These are phyloP conservation scores for Frankliniella fusca DNA, from an alignment of 2,888 invertebrate species.

Conservation along the genomic window DNA sequence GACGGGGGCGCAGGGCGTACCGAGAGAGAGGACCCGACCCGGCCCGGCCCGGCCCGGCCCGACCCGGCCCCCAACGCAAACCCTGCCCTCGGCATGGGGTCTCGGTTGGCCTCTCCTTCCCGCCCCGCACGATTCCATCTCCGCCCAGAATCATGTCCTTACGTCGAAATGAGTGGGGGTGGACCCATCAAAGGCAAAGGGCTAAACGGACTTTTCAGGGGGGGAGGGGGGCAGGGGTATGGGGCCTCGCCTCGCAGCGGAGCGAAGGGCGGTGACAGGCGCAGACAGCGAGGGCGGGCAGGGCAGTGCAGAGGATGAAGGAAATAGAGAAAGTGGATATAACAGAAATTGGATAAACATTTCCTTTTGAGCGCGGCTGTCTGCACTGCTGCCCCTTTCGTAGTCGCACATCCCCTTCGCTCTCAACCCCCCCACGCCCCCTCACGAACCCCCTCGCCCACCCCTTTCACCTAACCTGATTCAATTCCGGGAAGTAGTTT, in stretches of 20 bases:
- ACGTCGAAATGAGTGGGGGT: background rate
- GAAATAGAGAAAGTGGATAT: slow-evolving; percentile 20
- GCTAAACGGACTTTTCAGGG: background rate
- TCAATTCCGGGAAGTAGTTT: slow-evolving; percentile 16
- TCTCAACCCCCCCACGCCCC: background rate
- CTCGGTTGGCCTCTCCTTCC: no score
- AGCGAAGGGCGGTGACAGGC: background rate
- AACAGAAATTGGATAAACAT: slow-evolving; percentile 23
- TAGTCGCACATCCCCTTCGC: background rate
- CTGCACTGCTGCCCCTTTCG: slow-evolving; percentile 6
- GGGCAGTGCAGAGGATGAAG: background rate
- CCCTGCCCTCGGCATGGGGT: no score
- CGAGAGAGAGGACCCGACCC: no score
- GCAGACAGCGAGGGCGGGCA: background rate
- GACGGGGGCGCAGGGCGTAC: no score
- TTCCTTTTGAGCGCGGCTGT: slow-evolving; percentile 7
- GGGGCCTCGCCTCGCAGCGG: background rate
- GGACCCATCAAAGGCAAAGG: background rate
- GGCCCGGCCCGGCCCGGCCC: no score
- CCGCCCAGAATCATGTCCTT: no score
- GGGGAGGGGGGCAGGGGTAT: background rate
- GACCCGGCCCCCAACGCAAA: no score
- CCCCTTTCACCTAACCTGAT: background rate
- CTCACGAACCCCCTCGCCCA: background rate
- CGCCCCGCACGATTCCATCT: no score